A percentile compares a stretch with the other conserved stretches of the same genome.
Evolutionary conservation across 2,113 vertebrate genomes (phyloP).

Genomic region (Syrmaticus mikado): DNA sequence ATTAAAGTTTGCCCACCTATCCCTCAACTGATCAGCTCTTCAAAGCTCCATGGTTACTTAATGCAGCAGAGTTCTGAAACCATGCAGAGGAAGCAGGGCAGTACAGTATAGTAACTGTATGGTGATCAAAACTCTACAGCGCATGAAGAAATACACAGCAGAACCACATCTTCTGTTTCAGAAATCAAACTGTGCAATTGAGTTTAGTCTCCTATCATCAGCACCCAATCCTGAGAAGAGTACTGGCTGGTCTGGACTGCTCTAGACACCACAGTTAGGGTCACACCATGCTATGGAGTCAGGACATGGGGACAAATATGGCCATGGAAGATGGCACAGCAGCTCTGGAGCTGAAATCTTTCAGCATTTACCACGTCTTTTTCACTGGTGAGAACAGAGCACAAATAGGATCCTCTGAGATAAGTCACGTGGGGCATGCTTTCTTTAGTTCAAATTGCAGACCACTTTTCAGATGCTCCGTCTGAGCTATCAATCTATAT

Average conservation of each 20-base stretch:
- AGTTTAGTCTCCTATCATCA: neutral
- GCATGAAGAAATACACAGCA: neutral
- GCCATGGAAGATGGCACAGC: rapidly evolving
- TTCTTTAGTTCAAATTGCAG: neutral
- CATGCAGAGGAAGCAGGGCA: neutral
- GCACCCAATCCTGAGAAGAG: neutral
- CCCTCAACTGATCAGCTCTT: neutral
- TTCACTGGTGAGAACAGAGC: neutral
- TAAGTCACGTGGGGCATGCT: neutral
- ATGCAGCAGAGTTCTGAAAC: neutral
- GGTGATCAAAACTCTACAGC: neutral
- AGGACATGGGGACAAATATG: neutral
- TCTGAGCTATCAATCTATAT: neutral
- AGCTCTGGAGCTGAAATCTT: neutral
- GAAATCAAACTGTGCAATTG: neutral
- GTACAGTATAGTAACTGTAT: rapidly evolving
- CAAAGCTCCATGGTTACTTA: neutral
- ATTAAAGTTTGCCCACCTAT: slow-evolving; percentile 7
- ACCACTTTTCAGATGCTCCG: neutral
- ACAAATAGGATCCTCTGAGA: neutral
- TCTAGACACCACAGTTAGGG: neutral
- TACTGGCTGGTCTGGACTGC: neutral
- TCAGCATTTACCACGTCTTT: neutral
- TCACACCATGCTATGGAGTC: neutral
- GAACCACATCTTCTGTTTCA: slow-evolving; percentile 26